Evolutionary conservation across 2,113 vertebrate genomes (phyloP).

Genomic region (Eudyptes chrysolophus): DNA sequence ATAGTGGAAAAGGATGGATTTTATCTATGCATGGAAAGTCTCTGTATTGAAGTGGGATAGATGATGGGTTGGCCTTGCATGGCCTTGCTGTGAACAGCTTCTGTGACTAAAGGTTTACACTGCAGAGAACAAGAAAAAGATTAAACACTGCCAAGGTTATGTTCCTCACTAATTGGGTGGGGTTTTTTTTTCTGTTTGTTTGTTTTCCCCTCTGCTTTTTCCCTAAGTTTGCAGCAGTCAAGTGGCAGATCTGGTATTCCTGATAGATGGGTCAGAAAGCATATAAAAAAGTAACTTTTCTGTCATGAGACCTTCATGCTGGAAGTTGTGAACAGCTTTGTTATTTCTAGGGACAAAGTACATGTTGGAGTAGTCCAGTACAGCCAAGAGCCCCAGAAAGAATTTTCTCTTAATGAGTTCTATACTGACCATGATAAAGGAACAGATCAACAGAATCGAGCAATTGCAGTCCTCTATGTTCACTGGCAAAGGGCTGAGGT

Average conservation of each 20-base stretch:
- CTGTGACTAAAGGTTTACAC: neutral
- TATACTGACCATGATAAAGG: neutral
- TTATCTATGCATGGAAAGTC: neutral
- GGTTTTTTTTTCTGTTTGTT: neutral
- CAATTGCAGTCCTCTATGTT: constrained; percentile 40
- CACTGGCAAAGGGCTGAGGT: constrained; percentile 66
- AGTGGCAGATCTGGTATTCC: constrained; percentile 78
- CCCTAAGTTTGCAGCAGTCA: constrained; percentile 70
- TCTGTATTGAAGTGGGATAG: neutral
- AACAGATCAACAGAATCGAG: constrained; percentile 33
- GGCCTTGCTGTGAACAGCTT: neutral
- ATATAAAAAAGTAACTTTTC: constrained; percentile 48
- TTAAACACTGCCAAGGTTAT: neutral
- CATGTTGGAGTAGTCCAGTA: constrained; percentile 78
- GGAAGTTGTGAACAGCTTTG: constrained; percentile 66
- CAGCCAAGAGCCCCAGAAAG: constrained; percentile 48
- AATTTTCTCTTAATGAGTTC: constrained; percentile 75
- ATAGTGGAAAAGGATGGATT: neutral
- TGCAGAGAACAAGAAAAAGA: neutral
- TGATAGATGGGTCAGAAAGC: constrained; percentile 78
- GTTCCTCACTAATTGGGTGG: neutral
- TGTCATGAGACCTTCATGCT: constrained; percentile 60
- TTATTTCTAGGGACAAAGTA: constrained; percentile 53
- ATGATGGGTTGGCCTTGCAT: neutral
- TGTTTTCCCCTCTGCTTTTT: neutral